These are phyloP conservation scores for Hormiphora californensis DNA, from an alignment of 37 sponge, comb jelly and placozoan species.

Conservation along the genomic window DNA sequence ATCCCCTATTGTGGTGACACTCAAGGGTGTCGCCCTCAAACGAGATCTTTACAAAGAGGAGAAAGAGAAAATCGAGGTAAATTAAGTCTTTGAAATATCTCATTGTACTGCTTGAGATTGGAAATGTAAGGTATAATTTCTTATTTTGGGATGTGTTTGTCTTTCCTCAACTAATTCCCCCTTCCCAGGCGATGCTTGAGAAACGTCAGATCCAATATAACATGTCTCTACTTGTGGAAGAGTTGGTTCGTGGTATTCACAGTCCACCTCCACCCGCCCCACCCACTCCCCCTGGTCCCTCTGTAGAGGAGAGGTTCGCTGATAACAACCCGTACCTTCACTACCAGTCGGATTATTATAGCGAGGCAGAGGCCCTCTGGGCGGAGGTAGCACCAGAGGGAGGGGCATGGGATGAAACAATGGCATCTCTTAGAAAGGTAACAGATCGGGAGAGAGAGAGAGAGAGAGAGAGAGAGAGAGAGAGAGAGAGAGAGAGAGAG, in stretches of 20 bases:
- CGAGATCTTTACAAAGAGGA: slow-evolving; percentile 59
- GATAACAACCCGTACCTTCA: slow-evolving; percentile 42
- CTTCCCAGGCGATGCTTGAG: slow-evolving; percentile 1
- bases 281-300: slow-evolving; percentile 2
- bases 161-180: background rate
- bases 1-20: slow-evolving; percentile 64
- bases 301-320: background rate
- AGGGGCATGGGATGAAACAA: background rate
- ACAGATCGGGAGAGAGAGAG: too few relatives aligned
- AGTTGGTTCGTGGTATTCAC: slow-evolving; percentile 23
- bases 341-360: slow-evolving; percentile 44
- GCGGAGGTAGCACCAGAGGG: background rate
- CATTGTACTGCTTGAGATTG: background rate
- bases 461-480: too few relatives aligned
- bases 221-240: slow-evolving; percentile 34
- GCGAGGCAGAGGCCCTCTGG: background rate
- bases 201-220: slow-evolving; percentile 45
- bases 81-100: background rate
- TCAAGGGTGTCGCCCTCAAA: slow-evolving; percentile 73
- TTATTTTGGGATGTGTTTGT: background rate
- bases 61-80: slow-evolving; percentile 47
- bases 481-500: too few relatives aligned
- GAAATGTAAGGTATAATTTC: background rate
- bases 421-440: slow-evolving; percentile 22
- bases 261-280: slow-evolving; percentile 10